Base-by-base conservation (phyloP, 2,797 vertebrate genomes). In the Cuculus canorus region DNA sequence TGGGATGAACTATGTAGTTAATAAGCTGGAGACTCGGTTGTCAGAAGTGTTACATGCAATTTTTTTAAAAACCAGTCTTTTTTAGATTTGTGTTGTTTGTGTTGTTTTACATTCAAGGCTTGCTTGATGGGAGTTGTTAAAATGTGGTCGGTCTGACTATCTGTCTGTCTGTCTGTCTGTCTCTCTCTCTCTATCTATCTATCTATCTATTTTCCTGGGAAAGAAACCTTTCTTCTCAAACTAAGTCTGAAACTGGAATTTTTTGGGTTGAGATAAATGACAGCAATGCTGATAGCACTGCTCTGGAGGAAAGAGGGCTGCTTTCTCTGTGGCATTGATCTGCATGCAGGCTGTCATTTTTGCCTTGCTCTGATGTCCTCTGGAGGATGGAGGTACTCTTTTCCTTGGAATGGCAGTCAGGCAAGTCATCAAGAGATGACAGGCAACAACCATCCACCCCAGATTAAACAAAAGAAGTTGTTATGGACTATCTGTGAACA, bases 401-500 rank as follows among this genome's bases (percentile, higher is more conserved):
- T 76, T 92, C 81, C 33, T 81, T 80, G 83, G 72, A 82, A 75
- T 89, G 63, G 79, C 91, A 90, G 85, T 54, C 71, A 88, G 59
- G 63, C 32, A 89, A 87, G 19, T 71, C 63, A 81, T 93, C 24
- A 43, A 80, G 88, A 89, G 83, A 77, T 82, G 89, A 80, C 41
- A 94, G 76, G 77, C 90, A 53, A 70, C 88, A 90, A 54, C 72
- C 39, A 54, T 45, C 48, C 66, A 79, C 25, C 54, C 53, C 57
- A 89, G 76, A 87, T 73, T 86, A 87, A 92, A 86, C 75, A 94
- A 84, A 92, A 89, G 16, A 90, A 87, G 47, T 80, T 89, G 81
- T 93, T 88, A 88, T 1, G 28, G 70, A 71, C 56, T 75, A 37
- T 61, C 45, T 78, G 19, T 1, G 7, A 77, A 90, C 79, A 39